A percentile compares a stretch with the other conserved stretches of the same genome.
Conservation (phyloP, 2,797 vertebrate species). For the Falco columbarius region DNA sequence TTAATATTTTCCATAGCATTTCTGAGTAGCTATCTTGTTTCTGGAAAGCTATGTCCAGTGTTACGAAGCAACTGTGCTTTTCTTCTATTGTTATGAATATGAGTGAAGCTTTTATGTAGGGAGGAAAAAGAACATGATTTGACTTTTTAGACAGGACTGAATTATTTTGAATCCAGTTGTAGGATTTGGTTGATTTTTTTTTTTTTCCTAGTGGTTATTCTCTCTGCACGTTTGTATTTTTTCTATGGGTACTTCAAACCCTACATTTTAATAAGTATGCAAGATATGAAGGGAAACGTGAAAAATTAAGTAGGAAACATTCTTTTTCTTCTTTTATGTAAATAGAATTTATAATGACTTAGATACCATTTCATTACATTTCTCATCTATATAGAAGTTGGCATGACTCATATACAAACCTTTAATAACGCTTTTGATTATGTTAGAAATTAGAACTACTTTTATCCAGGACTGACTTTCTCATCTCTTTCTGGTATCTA, state of each 20-base stretch:
- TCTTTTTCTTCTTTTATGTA: conserved; percentile 46
- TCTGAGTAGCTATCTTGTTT: conserved; percentile 54
- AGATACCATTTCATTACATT: background rate
- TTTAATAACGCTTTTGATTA: background rate
- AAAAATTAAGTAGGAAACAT: background rate
- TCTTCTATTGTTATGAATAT: conserved; percentile 8
- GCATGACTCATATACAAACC: background rate
- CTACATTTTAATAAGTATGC: conserved; percentile 14
- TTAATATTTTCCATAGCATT: conserved; percentile 43
- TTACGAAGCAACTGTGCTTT: conserved; percentile 32
- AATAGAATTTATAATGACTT: conserved; percentile 42
- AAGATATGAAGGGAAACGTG: background rate
- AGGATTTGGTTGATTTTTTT: background rate
- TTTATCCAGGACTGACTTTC: background rate
- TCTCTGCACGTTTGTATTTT: conserved; percentile 50
- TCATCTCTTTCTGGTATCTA: background rate
- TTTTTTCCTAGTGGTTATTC: conserved; percentile 14
- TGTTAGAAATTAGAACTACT: conserved; percentile 13
- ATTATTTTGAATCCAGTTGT: conserved; percentile 1
- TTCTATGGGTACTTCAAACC: conserved; percentile 51
- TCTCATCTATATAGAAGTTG: conserved; percentile 23
- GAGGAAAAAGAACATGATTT: background rate
- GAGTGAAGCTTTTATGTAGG: conserved; percentile 1
- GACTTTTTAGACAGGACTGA: background rate
- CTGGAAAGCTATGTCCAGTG: conserved; percentile 33